Evolutionary conservation across 2,888 invertebrate species (phyloP), one percentile per base, ranked within the genome.

Genomic region (Syrphus vitripennis): DNA sequence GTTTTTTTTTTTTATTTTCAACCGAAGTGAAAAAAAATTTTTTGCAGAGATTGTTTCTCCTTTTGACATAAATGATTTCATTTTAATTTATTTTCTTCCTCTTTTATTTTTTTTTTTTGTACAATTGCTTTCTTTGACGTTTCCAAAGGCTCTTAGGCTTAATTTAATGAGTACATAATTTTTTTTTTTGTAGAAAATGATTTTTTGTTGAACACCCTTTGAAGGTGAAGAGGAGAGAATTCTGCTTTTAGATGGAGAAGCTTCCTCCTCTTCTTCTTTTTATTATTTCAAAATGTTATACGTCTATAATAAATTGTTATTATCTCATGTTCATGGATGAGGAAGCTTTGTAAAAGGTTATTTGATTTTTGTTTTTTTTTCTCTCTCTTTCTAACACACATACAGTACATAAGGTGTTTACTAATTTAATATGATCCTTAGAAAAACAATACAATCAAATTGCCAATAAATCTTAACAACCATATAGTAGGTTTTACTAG

Each of bases 41-140:
- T n/a, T n/a, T n/a, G n/a, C n/a, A 14, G 10, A 48, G 19, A 45
- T 45, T 16, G 7, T 42, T 26, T 63, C 21, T 19, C 40, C 26
- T 45, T 42, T 65, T 26, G 29, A 70, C 37, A 74, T 16, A 72
- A 78, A 78, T 69, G 55, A 19, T 61, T 76, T 42, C 59, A 31
- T 57, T 65, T 77, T 75, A 53, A 24, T 57, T 57, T 67, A 53
- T 53, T n/a, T 53, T 48, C n/a, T 63, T 9, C 1, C 24, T 6
- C 12, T 50, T 31, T 5, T 71, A 57, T 63, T 45, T 53, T 10
- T 16, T 9, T 9, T 16, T 48, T 29, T 26, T 24, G 4, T 65
- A 45, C 42, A 14, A 50, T 48, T 37, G 14, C 12, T 16, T 48
- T 65, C 53, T 57, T 55, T 75, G 75, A 55, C 42, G 40, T 40